Evolutionary conservation across 2,888 invertebrate genomes (phyloP).

Genomic region (Sesia apiformis): DNA sequence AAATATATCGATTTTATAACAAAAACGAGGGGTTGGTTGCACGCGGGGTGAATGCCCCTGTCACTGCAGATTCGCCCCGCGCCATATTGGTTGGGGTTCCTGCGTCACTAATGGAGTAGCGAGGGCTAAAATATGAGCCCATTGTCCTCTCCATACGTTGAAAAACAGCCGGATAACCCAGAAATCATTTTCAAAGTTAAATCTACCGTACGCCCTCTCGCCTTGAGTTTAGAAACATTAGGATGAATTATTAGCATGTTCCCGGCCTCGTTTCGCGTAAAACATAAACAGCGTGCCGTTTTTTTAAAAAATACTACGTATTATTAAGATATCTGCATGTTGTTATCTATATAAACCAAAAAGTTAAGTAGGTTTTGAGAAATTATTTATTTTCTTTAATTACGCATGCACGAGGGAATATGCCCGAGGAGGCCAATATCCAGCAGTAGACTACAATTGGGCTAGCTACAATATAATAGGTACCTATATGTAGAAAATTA

Average conservation of each 20-base stretch:
- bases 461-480: too few relatives aligned
- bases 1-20: constrained; percentile 73
- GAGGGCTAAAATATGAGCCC: constrained; percentile 62
- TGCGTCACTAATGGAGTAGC: constrained; percentile 65
- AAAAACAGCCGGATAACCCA: constrained; percentile 43
- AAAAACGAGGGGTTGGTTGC: constrained; percentile 69
- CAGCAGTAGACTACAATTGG: too few relatives aligned
- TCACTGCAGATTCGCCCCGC: constrained; percentile 67
- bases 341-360: too few relatives aligned
- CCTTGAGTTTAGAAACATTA: neutral
- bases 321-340: too few relatives aligned
- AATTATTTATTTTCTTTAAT: too few relatives aligned
- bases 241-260: neutral
- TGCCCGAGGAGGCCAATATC: too few relatives aligned
- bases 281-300: neutral
- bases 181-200: constrained; percentile 33
- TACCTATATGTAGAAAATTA: too few relatives aligned
- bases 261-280: neutral
- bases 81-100: constrained; percentile 62
- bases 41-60: constrained; percentile 67
- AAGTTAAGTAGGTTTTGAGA: too few relatives aligned
- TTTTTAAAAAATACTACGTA: too few relatives aligned
- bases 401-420: too few relatives aligned
- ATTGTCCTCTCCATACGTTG: constrained; percentile 50
- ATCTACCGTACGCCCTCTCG: constrained; percentile 16